Percentiles rank a stretch among this genome's conserved stretches.
Evolutionary conservation across 1,140 invertebrate species (phyloP).

Genomic region (Hyposmocoma kahamanoa): DNA sequence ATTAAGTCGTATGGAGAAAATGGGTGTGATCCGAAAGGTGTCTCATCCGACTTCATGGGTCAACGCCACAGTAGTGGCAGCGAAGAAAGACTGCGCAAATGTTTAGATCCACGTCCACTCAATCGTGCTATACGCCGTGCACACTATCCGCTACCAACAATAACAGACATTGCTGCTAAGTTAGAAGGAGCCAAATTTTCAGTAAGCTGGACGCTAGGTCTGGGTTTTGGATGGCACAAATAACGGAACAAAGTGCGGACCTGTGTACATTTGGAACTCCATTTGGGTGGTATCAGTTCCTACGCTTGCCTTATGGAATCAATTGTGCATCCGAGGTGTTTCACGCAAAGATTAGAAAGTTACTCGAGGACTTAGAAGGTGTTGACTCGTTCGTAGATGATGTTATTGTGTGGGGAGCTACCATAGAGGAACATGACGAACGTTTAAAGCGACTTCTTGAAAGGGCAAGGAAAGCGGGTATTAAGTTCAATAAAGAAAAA

Average conservation of each 20-base stretch:
- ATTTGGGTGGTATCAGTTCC: not conserved
- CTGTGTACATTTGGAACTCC: not conserved
- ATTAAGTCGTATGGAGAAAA: not conserved
- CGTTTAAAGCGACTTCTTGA: not conserved
- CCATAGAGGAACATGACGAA: not conserved
- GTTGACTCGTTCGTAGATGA: not conserved
- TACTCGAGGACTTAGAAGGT: slow-evolving; percentile 1
- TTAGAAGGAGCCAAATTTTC: not conserved
- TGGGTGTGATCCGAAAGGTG: not conserved
- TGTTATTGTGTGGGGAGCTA: not conserved
- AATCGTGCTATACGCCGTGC: not conserved
- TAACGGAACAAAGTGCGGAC: not conserved
- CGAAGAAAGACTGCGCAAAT: not conserved
- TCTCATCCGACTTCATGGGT: not conserved
- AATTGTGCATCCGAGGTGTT: not conserved
- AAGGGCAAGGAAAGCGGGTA: not conserved
- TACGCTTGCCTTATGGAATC: not conserved
- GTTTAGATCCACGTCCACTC: not conserved
- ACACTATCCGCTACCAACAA: not conserved
- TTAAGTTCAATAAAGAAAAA: not conserved
- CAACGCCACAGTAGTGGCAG: not conserved
- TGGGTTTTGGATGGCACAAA: not conserved
- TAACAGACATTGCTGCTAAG: not conserved
- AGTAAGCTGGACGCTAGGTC: not conserved
- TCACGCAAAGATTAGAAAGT: not conserved